phyloP scores from a whole-genome alignment of 1,140 invertebrate species.

The Drosophila nebulosa region DNA sequence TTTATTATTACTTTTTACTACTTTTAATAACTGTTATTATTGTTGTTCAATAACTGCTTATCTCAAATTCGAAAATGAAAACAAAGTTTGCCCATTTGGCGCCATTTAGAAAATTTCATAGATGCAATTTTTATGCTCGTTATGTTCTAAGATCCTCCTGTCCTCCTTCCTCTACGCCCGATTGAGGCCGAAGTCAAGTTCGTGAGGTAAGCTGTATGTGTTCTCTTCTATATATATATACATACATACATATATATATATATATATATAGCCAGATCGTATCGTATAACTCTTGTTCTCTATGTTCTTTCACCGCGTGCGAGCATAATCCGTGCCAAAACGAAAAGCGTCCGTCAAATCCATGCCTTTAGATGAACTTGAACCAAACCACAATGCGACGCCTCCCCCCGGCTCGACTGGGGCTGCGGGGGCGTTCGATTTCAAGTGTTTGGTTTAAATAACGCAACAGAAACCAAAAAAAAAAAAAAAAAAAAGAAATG shows the following conservation, averaged over 20 bases:
- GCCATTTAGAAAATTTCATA: neutral
- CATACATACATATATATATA: no score
- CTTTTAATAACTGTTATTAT: neutral
- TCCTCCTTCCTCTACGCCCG: no score
- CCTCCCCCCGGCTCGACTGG: slow-evolving; percentile 5
- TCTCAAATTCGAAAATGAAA: slow-evolving; percentile 19
- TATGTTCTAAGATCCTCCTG: neutral
- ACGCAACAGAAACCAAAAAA: slow-evolving; percentile 20
- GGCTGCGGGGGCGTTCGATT: slow-evolving; percentile 1
- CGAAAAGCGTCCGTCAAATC: slow-evolving; percentile 81
- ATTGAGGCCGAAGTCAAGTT: slow-evolving; percentile 18
- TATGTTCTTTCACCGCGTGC: slow-evolving; percentile 39
- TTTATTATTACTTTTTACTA: slow-evolving; percentile 14
- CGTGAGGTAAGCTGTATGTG: slow-evolving; percentile 34
- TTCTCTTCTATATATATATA: slow-evolving; percentile 5
- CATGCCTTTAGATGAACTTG: slow-evolving; percentile 81
- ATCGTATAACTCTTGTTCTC: slow-evolving; percentile 33
- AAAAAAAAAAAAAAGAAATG: slow-evolving; percentile 18
- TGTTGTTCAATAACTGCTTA: slow-evolving; percentile 29
- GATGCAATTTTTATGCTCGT: neutral
- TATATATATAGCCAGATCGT: slow-evolving; percentile 8
- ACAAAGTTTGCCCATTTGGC: neutral
- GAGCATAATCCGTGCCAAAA: slow-evolving; percentile 73
- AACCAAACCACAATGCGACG: slow-evolving; percentile 63
- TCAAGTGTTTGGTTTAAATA: slow-evolving; percentile 60